Conservation (phyloP, 2,797 vertebrate species). For the Monodelphis domestica region DNA sequence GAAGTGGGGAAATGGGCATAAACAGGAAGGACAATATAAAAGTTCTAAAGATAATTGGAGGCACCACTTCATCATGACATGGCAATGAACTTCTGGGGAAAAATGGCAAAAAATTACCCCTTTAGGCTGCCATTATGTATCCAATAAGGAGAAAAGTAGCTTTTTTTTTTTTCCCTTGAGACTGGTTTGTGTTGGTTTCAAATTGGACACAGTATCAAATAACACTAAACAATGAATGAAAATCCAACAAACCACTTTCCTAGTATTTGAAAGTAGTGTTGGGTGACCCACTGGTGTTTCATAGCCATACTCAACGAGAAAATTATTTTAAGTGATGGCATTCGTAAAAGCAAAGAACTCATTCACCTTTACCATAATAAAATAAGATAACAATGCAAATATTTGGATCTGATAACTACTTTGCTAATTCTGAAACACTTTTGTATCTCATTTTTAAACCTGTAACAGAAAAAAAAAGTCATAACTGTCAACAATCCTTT, state of each 20-base stretch:
- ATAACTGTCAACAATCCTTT: conserved; percentile 57
- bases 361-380: neutral
- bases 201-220: neutral
- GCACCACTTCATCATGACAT: neutral
- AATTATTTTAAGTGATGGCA: neutral
- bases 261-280: neutral
- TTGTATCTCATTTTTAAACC: conserved; percentile 12
- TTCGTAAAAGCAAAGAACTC: neutral
- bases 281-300: neutral
- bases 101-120: neutral
- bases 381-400: neutral
- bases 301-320: conserved; percentile 23
- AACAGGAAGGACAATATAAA: neutral
- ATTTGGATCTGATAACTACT: conserved; percentile 49
- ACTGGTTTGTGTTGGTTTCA: neutral
- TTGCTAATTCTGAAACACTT: conserved; percentile 49
- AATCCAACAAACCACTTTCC: neutral
- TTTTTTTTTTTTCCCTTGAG: conserved; percentile 33
- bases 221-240: neutral
- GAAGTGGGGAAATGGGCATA: neutral
- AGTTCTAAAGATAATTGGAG: neutral
- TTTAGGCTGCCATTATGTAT: neutral
- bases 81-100: neutral
- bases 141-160: neutral
- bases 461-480: conserved; percentile 52